Conservation (phyloP, 1,140 invertebrate genomes). For the Pogonomyrmex californicus region DNA sequence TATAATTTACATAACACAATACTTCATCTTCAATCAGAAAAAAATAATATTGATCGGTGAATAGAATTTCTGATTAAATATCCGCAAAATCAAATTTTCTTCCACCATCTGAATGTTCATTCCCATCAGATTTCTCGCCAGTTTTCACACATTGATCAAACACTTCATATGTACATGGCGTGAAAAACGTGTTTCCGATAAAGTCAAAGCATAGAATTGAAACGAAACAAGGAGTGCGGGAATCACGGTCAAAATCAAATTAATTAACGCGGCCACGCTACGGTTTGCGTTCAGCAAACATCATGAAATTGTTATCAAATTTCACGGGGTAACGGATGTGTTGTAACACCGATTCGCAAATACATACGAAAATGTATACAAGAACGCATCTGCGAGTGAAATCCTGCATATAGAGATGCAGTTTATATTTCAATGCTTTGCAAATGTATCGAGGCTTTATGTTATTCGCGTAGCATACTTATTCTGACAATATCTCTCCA, state of each 20-base stretch:
- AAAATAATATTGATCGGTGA: not conserved
- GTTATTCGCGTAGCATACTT: not conserved
- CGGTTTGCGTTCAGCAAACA: slow-evolving; percentile 18
- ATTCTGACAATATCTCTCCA: not conserved
- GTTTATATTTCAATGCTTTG: not conserved
- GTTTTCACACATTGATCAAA: not conserved
- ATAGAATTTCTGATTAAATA: slow-evolving; percentile 4
- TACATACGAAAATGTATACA: not conserved
- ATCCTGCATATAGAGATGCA: not conserved
- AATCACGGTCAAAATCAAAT: slow-evolving; percentile 30
- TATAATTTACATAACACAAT: not conserved
- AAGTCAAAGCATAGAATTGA: slow-evolving; percentile 24
- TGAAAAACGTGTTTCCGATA: slow-evolving; percentile 35
- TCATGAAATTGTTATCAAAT: slow-evolving; percentile 46
- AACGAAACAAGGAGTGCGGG: slow-evolving; percentile 21
- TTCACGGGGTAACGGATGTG: slow-evolving; percentile 9
- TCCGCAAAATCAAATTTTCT: not conserved
- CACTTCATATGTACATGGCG: slow-evolving; percentile 15
- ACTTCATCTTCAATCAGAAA: not conserved
- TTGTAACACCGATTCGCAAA: slow-evolving; percentile 1
- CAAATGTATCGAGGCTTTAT: not conserved
- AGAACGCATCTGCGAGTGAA: slow-evolving; percentile 2
- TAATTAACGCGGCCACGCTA: slow-evolving; percentile 16
- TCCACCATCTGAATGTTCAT: not conserved
- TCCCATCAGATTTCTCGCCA: not conserved